Evolutionary conservation across 2,113 vertebrate species (phyloP), one percentile per base, ranked within the genome.

Genomic region (Varanus komodoensis): DNA sequence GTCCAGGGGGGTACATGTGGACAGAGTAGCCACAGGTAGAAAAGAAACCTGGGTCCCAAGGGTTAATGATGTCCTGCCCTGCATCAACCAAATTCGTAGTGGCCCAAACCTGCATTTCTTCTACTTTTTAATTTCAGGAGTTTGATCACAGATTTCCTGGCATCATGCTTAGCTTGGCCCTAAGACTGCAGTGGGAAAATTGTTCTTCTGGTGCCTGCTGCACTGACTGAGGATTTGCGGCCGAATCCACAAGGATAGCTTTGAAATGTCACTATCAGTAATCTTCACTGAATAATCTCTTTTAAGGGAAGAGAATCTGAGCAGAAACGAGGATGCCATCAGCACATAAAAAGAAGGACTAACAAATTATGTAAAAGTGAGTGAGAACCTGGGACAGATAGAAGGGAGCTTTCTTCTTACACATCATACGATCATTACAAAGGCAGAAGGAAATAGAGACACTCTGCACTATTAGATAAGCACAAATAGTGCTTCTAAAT

Each of bases 401-500:
- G 94, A 93, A 87, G 90, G 89, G 74, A 91, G 91, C 90, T 85
- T 92, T 90, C 32, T 95, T 93, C 89, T 95, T 89, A 88, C 90
- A 91, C 91, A 94, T 95, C 90, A 94, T 93, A 87, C 95, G 95
- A 92, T 48, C 91, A 85, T 87, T 93, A 92, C 94, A 95, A 89
- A 89, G 94, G 87, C 17, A 73, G 11, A 71, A 19, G 78, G 87
- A 92, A 90, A 92, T 38, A 44, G 86, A 95, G 94, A 87, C 57
- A 64, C 91, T 94, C 91, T 94, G 89, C 95, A 52, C 84, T 93
- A 89, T 91, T 94, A 90, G 94, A 95, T 93, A 88, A 93, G 69
- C 92, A 94, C 89, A 92, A 93, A 94, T 96, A 95, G 92, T 93
- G 90, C 80, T 91, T 92, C 81, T 95, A 95, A 96, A 92, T 94